These are phyloP conservation scores for Ramphastos sulfuratus DNA, from an alignment of 2,113 vertebrate genomes.

Conservation along the genomic window DNA sequence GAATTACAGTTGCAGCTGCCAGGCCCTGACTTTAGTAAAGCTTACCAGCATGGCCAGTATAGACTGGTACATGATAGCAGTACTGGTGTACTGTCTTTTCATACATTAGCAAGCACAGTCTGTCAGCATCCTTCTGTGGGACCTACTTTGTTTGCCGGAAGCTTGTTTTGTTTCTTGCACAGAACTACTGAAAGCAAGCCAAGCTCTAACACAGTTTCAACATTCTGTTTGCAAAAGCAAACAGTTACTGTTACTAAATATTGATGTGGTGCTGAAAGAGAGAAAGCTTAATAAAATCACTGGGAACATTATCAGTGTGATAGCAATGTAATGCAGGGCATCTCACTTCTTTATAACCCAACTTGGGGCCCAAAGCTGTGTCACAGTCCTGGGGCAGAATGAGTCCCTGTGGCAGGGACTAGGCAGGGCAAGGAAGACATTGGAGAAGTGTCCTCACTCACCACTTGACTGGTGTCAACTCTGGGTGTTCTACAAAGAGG, in stretches of 20 bases:
- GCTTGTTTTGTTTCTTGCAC: background rate
- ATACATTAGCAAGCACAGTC: background rate
- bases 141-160: background rate
- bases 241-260: background rate
- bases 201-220: background rate
- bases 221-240: constrained; percentile 3
- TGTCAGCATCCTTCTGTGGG: background rate
- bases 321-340: background rate
- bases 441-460: background rate
- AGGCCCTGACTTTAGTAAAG: background rate
- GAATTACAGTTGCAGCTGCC: background rate
- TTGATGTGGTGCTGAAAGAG: constrained; percentile 9
- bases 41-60: background rate
- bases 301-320: background rate
- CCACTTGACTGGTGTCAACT: background rate
- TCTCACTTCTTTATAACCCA: background rate
- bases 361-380: background rate
- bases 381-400: background rate
- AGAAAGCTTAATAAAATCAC: background rate
- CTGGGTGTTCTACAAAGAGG: background rate
- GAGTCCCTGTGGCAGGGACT: rapidly evolving
- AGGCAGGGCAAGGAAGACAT: no score
- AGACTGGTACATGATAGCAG: background rate
- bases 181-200: background rate
- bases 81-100: background rate